phyloP scores from a whole-genome alignment of 2,888 invertebrate species.

The Phaonia tiefii region DNA sequence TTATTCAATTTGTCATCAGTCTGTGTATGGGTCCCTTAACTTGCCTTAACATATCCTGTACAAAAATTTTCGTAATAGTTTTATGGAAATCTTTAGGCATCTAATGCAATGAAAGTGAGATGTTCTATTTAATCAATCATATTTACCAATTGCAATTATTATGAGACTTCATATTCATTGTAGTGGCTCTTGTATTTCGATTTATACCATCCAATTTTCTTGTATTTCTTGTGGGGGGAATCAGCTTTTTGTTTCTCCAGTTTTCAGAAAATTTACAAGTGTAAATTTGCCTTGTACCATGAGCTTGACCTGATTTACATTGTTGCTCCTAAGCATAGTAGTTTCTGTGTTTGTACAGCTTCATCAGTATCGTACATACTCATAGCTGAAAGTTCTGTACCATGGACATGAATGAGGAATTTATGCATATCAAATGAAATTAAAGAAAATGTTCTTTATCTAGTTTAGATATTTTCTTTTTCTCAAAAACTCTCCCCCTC shows the following conservation, averaged over 20 bases:
- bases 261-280: slow-evolving; percentile 49
- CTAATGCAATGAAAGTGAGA: no score
- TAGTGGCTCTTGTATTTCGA: slow-evolving; percentile 1
- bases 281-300: slow-evolving; percentile 58
- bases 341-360: neutral
- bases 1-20: no score
- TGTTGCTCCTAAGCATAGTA: slow-evolving; percentile 33
- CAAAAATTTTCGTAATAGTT: no score
- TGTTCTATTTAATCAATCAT: no score
- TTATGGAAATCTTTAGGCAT: no score
- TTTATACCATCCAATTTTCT: slow-evolving; percentile 44
- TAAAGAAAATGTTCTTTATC: slow-evolving; percentile 48
- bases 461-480: slow-evolving; percentile 6
- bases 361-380: no score
- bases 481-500: neutral
- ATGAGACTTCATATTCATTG: neutral
- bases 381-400: neutral
- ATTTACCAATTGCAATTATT: no score
- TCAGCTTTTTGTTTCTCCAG: slow-evolving; percentile 26
- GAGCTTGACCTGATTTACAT: slow-evolving; percentile 65
- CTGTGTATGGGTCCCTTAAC: no score
- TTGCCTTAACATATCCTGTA: no score
- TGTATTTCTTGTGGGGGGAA: neutral
- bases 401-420: slow-evolving; percentile 24
- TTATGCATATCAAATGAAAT: slow-evolving; percentile 58